phyloP scores from a whole-genome alignment of 2,888 invertebrate genomes.

The Athetis lepigone region DNA sequence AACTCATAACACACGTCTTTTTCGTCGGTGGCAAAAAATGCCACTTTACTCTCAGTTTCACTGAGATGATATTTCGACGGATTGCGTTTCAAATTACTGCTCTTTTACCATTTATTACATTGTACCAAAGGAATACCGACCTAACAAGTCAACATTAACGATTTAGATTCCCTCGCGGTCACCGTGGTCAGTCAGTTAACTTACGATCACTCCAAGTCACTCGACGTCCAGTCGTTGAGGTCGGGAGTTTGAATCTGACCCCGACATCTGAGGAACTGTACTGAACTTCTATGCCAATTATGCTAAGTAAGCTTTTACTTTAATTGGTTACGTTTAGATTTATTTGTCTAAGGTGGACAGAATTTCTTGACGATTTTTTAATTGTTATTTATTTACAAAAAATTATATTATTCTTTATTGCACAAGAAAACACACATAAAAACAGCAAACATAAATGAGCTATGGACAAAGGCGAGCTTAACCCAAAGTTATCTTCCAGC shows the following conservation, averaged over 20 bases:
- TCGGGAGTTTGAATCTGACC: constrained; percentile 41
- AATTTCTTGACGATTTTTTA: background rate
- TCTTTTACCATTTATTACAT: constrained; percentile 1
- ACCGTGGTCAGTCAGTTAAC: constrained; percentile 32
- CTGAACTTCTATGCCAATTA: constrained; percentile 47
- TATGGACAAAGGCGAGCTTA: too few relatives aligned
- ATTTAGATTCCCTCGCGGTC: constrained; percentile 11
- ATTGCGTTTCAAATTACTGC: too few relatives aligned
- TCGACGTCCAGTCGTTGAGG: constrained; percentile 28
- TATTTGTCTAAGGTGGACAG: constrained; percentile 13
- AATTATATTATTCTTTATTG: too few relatives aligned
- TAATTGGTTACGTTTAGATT: constrained; percentile 32
- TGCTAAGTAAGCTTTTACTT: constrained; percentile 18
- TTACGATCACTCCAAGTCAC: constrained; percentile 41
- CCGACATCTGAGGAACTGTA: constrained; percentile 33
- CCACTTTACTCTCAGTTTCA: too few relatives aligned
- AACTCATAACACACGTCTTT: too few relatives aligned
- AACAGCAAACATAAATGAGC: too few relatives aligned
- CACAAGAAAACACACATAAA: too few relatives aligned
- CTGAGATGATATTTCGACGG: too few relatives aligned
- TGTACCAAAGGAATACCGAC: constrained; percentile 16
- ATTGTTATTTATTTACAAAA: too few relatives aligned
- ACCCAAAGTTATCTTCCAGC: too few relatives aligned
- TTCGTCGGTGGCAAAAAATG: too few relatives aligned
- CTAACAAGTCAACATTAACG: constrained; percentile 37